phyloP scores from a whole-genome alignment of 2,113 vertebrate genomes.

The Tympanuchus pallidicinctus region DNA sequence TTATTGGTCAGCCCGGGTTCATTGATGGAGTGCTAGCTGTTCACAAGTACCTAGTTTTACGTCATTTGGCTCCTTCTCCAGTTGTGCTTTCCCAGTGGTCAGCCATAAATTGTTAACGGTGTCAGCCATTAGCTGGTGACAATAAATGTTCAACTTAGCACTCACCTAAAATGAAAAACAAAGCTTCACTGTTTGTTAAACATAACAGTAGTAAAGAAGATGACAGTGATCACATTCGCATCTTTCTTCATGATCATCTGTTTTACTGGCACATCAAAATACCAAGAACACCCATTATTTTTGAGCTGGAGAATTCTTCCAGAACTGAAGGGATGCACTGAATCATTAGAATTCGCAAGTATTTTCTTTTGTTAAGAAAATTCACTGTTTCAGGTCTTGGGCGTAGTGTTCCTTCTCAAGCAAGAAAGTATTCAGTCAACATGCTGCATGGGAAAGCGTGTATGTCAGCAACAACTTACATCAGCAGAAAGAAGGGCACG shows the following conservation, averaged over 20 bases:
- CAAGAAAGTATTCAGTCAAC: not conserved
- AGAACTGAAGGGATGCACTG: not conserved
- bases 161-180: not conserved
- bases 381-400: not conserved
- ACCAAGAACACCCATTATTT: not conserved
- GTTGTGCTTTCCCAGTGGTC: not conserved
- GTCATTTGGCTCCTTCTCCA: not conserved
- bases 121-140: not conserved
- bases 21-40: not conserved
- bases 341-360: not conserved
- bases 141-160: not conserved
- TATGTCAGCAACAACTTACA: not conserved
- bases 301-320: not conserved
- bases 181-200: not conserved
- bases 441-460: fast-evolving
- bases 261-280: not conserved
- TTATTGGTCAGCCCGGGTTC: not conserved
- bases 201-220: not conserved
- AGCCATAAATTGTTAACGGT: not conserved
- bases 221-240: not conserved
- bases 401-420: not conserved
- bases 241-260: not conserved
- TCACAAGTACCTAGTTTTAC: not conserved
- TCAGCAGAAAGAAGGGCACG: not conserved
- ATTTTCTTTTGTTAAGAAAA: not conserved